These are phyloP conservation scores for Ctenoplectra terminalis DNA, from an alignment of 1,140 invertebrate genomes.

Conservation along the genomic window DNA sequence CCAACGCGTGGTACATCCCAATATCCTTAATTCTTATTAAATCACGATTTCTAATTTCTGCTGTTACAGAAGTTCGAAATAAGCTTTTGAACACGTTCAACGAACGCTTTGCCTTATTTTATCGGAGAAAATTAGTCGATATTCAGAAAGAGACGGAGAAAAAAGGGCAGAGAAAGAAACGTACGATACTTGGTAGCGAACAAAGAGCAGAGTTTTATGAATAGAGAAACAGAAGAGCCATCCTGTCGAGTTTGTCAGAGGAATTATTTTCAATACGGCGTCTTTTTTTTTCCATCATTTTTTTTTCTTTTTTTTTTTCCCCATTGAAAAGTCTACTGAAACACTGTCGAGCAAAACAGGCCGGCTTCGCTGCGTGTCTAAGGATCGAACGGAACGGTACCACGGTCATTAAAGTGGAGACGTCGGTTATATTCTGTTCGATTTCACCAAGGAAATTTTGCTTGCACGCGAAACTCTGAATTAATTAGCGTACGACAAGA, in stretches of 20 bases:
- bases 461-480: constrained; percentile 16
- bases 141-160: neutral
- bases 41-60: neutral
- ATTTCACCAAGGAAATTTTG: neutral
- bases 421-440: neutral
- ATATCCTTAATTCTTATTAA: too few species aligned
- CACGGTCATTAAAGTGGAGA: constrained; percentile 13
- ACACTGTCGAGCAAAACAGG: neutral
- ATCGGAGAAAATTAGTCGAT: neutral
- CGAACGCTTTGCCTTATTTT: neutral
- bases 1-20: too few species aligned
- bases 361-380: neutral
- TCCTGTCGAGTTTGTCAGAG: neutral
- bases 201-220: constrained; percentile 4
- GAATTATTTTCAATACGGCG: constrained; percentile 3
- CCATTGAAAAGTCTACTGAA: neutral
- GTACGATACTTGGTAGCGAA: constrained; percentile 1
- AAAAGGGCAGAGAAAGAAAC: neutral
- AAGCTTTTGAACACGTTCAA: neutral
- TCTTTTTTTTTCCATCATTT: neutral
- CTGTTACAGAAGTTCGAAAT: neutral
- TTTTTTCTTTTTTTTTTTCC: neutral
- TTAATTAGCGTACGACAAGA: neutral
- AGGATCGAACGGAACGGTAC: neutral
- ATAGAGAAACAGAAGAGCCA: constrained; percentile 11